phyloP scores from a whole-genome alignment of 2,113 vertebrate genomes.

The Seriola dumerili region DNA sequence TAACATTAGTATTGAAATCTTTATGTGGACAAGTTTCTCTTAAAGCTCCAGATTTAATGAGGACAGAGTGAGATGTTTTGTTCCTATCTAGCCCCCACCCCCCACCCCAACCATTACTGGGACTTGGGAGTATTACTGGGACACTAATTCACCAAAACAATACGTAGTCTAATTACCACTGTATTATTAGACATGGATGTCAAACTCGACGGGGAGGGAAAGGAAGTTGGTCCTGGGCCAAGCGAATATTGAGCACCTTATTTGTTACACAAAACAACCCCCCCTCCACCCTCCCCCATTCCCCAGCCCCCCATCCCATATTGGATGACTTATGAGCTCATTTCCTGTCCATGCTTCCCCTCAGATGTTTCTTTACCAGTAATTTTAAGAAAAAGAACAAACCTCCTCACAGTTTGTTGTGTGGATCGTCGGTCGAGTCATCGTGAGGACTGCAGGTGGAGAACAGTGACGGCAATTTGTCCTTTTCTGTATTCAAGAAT shows the following conservation, averaged over 20 bases:
- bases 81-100: background rate
- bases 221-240: conserved; percentile 57
- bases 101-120: conserved; percentile 22
- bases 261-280: conserved; percentile 45
- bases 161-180: conserved; percentile 60
- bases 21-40: background rate
- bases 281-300: background rate
- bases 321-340: conserved; percentile 21
- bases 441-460: conserved; percentile 18
- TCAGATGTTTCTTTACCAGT: conserved; percentile 14
- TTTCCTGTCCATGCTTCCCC: conserved; percentile 16
- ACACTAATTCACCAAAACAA: conserved; percentile 57
- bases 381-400: background rate
- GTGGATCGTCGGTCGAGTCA: background rate
- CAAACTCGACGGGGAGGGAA: conserved; percentile 44
- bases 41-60: background rate
- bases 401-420: background rate
- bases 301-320: background rate
- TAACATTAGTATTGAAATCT: background rate
- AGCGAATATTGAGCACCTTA: conserved; percentile 61
- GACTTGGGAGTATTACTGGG: conserved; percentile 45
- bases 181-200: conserved; percentile 65
- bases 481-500: conserved; percentile 35
- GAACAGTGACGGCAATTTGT: conserved; percentile 43
- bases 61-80: conserved; percentile 25